A percentile compares a stretch with the other conserved stretches of the same genome.
These are phyloP conservation scores for Rhinoptilus africanus DNA, from an alignment of 2,113 vertebrate genomes.

Conservation along the genomic window DNA sequence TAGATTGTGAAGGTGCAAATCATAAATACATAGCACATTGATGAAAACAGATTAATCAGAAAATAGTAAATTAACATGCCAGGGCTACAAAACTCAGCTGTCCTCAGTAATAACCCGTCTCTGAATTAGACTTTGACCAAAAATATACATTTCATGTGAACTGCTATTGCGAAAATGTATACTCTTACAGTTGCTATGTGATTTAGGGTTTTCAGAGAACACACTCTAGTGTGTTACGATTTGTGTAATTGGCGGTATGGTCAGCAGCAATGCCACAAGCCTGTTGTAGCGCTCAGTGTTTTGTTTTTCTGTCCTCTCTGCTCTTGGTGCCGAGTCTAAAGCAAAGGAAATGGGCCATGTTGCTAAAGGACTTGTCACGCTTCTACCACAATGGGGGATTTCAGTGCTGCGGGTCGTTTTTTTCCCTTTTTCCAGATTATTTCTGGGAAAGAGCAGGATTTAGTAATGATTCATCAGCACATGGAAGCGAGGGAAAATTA, in stretches of 20 bases:
- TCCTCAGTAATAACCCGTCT: background rate
- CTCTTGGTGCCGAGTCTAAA: background rate
- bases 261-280: constrained; percentile 6
- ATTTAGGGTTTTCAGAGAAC: constrained; percentile 20
- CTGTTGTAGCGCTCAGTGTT: background rate
- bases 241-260: background rate
- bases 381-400: background rate
- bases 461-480: background rate
- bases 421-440: background rate
- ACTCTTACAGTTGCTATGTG: background rate
- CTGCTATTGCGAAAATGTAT: background rate
- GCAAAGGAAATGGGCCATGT: background rate
- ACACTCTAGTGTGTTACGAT: background rate
- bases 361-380: fast-evolving
- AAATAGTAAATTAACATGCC: background rate
- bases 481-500: background rate
- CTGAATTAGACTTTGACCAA: background rate
- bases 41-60: background rate
- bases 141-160: background rate
- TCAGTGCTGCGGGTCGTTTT: background rate
- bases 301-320: background rate
- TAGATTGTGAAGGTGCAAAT: background rate
- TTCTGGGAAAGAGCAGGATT: constrained; percentile 8
- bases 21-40: background rate
- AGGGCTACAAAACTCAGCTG: background rate